Evolutionary conservation across 2,113 vertebrate genomes (phyloP), one percentile per base, ranked within the genome.

Genomic region (Thunnus thynnus): DNA sequence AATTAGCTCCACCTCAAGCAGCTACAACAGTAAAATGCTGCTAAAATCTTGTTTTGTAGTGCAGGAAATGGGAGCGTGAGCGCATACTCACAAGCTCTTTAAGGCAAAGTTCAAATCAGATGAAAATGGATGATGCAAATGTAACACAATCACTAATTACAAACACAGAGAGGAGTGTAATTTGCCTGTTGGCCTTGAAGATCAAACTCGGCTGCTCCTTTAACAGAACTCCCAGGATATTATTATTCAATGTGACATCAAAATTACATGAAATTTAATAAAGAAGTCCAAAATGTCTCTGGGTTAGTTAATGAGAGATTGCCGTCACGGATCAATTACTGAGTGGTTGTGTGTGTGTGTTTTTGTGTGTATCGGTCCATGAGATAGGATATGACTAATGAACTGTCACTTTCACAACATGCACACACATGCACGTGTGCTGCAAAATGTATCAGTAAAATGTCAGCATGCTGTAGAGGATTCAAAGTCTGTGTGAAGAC

Each of bases 381-480:
- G 54, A 70, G 81, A 86, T 46, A 72, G 81, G 72, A 83, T 63
- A 63, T 85, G 84, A 89, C 82, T 73, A 89, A 88, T 88, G 83
- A 65, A 61, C 73, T 86, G 85, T 84, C 88, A 76, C 57, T 63
- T 48, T 41, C 7, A 1, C 36, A 41, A 52, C 70, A 56, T 57
- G 47, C 50, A 9, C n/a, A 51, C 74, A 70, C 70, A 72, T 5
- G 13, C 75, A 51, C 22, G 3, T 22, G 9, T 25, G 47, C 48
- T 17, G 25, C 73, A 54, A 62, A 69, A 72, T 73, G 69, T 62
- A 78, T 89, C 82, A 83, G 78, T 74, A 64, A 92, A 90, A 92
- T 90, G 88, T 83, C 82, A 93, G 32, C 63, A 20, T 27, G 65
- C 66, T 63, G 84, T 57, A 18, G 72, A 75, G 64, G 56, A 18